phyloP scores from a whole-genome alignment of 2,888 invertebrate genomes.

The Ophraella communa region DNA sequence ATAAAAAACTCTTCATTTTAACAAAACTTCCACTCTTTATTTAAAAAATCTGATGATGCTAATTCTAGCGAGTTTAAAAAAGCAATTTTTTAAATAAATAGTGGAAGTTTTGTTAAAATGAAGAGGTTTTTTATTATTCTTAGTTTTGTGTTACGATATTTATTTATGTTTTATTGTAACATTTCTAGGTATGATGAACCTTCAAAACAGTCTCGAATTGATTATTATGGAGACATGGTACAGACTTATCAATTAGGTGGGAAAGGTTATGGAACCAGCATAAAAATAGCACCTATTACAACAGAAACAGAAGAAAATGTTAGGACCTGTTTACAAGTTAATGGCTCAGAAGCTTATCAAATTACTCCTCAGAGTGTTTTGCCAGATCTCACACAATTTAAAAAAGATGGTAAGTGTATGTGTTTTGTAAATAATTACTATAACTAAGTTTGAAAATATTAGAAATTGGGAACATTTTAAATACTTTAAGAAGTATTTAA shows the following conservation, averaged over 20 bases:
- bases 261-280: conserved; percentile 71
- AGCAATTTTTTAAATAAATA: background rate
- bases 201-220: conserved; percentile 82
- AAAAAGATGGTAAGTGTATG: conserved; percentile 63
- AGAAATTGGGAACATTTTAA: no score
- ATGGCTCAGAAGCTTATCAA: conserved; percentile 70
- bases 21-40: no score
- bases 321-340: conserved; percentile 81
- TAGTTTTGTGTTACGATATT: no score
- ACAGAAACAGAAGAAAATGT: conserved; percentile 76
- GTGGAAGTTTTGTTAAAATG: no score
- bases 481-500: no score
- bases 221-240: conserved; percentile 96
- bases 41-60: no score
- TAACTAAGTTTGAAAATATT: no score
- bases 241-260: conserved; percentile 83
- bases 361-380: conserved; percentile 79
- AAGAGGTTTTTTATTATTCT: no score
- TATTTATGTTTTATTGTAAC: no score
- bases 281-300: conserved; percentile 87
- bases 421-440: no score
- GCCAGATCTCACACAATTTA: conserved; percentile 81
- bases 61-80: no score
- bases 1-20: no score
- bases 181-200: conserved; percentile 71